Conservation (phyloP, 1,140 invertebrate genomes). For the Heliconius congener region DNA sequence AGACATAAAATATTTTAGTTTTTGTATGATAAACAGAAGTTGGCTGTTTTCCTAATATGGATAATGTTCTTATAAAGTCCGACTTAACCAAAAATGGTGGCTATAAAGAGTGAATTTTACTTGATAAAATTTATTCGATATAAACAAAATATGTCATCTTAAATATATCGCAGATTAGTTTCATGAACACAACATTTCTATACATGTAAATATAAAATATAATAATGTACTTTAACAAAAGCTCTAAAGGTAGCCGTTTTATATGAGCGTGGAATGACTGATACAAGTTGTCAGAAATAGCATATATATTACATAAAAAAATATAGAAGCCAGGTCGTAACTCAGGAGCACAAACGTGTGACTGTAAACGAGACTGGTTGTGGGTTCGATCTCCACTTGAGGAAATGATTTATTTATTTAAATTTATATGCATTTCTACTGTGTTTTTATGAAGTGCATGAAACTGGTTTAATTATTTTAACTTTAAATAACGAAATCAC, state of each 20-base stretch:
- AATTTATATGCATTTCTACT: too few species aligned
- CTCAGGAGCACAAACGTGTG: too few species aligned
- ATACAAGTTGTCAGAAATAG: neutral
- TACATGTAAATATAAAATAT: neutral
- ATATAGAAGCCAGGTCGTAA: too few species aligned
- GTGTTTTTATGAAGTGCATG: too few species aligned
- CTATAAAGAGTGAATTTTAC: neutral
- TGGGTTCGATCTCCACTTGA: too few species aligned
- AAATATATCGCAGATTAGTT: too few species aligned
- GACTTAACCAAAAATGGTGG: neutral
- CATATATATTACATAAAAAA: neutral
- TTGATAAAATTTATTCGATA: neutral
- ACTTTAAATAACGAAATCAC: neutral
- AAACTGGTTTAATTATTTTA: too few species aligned
- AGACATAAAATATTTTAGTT: neutral
- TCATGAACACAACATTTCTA: neutral
- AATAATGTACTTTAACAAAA: neutral
- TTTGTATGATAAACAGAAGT: neutral
- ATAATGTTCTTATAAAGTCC: neutral
- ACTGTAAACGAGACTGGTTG: too few species aligned
- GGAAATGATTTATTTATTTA: too few species aligned
- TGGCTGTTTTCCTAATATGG: neutral
- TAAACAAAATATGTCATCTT: too few species aligned
- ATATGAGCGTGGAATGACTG: constrained; percentile 8
- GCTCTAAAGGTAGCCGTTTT: neutral